A percentile compares a stretch with the other conserved stretches of the same genome.
phyloP scores from a whole-genome alignment of 2,888 invertebrate species.

The Tupiocoris notatus region DNA sequence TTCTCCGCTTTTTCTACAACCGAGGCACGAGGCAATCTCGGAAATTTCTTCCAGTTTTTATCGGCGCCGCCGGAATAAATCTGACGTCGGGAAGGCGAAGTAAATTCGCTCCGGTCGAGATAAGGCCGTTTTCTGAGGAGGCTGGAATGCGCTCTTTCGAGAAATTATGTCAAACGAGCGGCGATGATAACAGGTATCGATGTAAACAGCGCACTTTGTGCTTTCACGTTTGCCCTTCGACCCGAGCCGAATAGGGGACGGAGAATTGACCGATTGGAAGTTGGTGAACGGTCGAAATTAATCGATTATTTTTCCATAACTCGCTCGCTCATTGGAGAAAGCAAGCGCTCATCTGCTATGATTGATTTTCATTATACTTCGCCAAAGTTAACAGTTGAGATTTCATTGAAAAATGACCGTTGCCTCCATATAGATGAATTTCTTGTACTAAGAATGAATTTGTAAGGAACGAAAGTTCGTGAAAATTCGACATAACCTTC shows the following conservation, averaged over 20 bases:
- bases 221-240: not conserved
- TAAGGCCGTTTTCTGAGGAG: not conserved
- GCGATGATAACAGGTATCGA: not conserved
- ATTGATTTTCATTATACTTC: too few relatives aligned
- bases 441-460: too few relatives aligned
- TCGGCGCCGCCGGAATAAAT: constrained; percentile 20
- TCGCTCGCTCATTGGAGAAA: too few relatives aligned
- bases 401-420: too few relatives aligned
- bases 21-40: constrained; percentile 3
- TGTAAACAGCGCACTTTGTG: not conserved
- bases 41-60: constrained; percentile 15
- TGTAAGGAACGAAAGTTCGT: too few relatives aligned
- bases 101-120: constrained; percentile 4
- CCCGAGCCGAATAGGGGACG: not conserved
- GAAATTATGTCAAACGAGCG: not conserved
- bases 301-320: too few relatives aligned
- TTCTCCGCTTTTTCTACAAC: not conserved
- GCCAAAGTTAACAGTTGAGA: too few relatives aligned
- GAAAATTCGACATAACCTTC: too few relatives aligned
- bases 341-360: too few relatives aligned
- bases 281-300: not conserved
- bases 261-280: too few relatives aligned
- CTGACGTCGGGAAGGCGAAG: constrained; percentile 6
- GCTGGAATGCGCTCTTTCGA: not conserved
- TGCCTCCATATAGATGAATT: too few relatives aligned